phyloP scores from a whole-genome alignment of 2,113 vertebrate genomes.

The Setophaga coronata region DNA sequence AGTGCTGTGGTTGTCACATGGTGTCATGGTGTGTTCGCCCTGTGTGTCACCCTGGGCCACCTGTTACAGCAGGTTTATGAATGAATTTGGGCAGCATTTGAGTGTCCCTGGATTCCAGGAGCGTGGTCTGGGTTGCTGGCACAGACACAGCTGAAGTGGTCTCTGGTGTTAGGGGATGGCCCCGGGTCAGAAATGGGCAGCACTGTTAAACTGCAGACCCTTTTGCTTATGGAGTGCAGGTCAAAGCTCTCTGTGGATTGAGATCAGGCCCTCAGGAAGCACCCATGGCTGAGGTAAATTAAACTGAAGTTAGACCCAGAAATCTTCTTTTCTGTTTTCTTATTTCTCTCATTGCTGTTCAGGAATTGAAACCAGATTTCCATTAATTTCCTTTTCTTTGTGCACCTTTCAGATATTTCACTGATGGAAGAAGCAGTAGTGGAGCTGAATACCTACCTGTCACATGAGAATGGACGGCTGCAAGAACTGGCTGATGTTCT shows the following conservation, averaged over 20 bases:
- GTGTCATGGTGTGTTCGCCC: background rate
- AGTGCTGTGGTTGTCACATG: background rate
- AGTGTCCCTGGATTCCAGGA: background rate
- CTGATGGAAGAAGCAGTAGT: slow-evolving; percentile 81
- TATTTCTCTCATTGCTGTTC: background rate
- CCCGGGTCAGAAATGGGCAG: background rate
- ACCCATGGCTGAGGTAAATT: background rate
- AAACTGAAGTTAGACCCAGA: background rate
- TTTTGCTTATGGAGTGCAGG: background rate
- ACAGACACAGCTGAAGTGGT: background rate
- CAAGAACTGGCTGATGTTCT: slow-evolving; percentile 88
- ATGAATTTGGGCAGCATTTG: background rate
- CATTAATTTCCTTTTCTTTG: background rate
- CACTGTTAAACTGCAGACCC: background rate
- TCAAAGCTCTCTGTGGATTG: background rate
- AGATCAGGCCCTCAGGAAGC: background rate
- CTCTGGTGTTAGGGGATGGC: background rate
- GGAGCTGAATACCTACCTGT: slow-evolving; percentile 84
- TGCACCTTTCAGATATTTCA: slow-evolving; percentile 71
- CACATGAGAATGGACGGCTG: slow-evolving; percentile 85
- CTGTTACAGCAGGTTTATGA: background rate
- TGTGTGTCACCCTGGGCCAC: background rate
- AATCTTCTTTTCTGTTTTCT: background rate
- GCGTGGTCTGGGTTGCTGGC: background rate
- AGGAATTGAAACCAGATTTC: background rate